Conservation (phyloP, 2,888 invertebrate genomes). For the Chironomus tentans region DNA sequence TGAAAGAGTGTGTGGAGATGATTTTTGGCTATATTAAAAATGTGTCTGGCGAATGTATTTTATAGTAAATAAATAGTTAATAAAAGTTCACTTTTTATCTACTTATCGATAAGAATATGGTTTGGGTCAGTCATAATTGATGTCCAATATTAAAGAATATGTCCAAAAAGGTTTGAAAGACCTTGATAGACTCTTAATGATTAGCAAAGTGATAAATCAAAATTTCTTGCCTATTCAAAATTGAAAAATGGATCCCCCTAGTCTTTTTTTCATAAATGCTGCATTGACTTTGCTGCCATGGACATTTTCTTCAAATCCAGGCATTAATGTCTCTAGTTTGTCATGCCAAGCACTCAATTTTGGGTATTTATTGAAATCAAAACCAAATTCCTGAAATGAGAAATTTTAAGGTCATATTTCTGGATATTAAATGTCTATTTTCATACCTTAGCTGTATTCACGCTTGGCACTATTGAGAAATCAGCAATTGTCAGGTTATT, state of each 20-base stretch:
- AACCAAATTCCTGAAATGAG: constrained; percentile 28
- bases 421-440: constrained; percentile 32
- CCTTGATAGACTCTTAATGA: too few species aligned
- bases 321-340: constrained; percentile 46
- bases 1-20: too few species aligned
- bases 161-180: too few species aligned
- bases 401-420: constrained; percentile 28
- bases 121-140: too few species aligned
- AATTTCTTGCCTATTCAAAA: background rate
- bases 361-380: constrained; percentile 28
- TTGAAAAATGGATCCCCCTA: background rate
- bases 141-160: too few species aligned
- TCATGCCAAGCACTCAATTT: constrained; percentile 45
- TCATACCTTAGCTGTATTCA: constrained; percentile 31
- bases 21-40: too few species aligned
- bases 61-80: too few species aligned
- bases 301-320: constrained; percentile 51
- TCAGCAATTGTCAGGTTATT: constrained; percentile 43
- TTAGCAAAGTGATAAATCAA: background rate
- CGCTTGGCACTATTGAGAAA: constrained; percentile 38
- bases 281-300: constrained; percentile 45
- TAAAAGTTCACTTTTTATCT: too few species aligned
- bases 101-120: too few species aligned
- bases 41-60: too few species aligned
- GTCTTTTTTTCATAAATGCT: background rate